These are phyloP conservation scores for Apis cerana DNA, from an alignment of 1,140 invertebrate genomes.

Conservation along the genomic window DNA sequence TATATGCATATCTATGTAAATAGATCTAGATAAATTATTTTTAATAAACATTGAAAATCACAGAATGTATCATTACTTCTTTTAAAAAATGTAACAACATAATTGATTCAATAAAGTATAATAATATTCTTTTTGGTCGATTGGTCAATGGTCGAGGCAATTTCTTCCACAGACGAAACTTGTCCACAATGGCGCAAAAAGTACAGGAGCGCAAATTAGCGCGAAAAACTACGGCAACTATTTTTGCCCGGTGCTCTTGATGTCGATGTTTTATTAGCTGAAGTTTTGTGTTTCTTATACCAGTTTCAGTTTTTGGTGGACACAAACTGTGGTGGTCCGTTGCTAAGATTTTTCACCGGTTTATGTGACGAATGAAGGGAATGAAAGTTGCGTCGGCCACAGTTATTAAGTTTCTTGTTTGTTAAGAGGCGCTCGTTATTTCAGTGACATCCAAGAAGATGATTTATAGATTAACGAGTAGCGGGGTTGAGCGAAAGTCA, in stretches of 20 bases:
- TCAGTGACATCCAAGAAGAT: neutral
- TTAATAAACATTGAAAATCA: too few species aligned
- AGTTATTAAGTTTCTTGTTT: slow-evolving; percentile 6
- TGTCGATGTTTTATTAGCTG: slow-evolving; percentile 22
- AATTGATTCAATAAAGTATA: too few species aligned
- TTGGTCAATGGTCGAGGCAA: too few species aligned
- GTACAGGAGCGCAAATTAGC: slow-evolving; percentile 2
- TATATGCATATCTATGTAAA: too few species aligned
- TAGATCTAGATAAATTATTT: too few species aligned
- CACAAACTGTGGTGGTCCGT: too few species aligned
- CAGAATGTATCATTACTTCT: too few species aligned
- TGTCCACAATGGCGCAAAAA: neutral
- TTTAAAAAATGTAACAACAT: too few species aligned
- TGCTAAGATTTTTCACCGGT: slow-evolving; percentile 19
- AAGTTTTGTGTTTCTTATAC: slow-evolving; percentile 13
- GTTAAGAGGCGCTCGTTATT: neutral
- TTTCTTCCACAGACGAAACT: too few species aligned
- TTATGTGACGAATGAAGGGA: neutral
- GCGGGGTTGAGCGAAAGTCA: neutral
- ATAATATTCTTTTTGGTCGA: too few species aligned
- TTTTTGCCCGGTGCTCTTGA: neutral
- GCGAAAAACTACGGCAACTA: slow-evolving; percentile 18
- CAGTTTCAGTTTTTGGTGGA: neutral
- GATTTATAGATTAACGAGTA: neutral
- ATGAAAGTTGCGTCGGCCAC: neutral